Evolutionary conservation across 2,113 vertebrate genomes (phyloP), one percentile per base, ranked within the genome.

Genomic region (Eclectus roratus): DNA sequence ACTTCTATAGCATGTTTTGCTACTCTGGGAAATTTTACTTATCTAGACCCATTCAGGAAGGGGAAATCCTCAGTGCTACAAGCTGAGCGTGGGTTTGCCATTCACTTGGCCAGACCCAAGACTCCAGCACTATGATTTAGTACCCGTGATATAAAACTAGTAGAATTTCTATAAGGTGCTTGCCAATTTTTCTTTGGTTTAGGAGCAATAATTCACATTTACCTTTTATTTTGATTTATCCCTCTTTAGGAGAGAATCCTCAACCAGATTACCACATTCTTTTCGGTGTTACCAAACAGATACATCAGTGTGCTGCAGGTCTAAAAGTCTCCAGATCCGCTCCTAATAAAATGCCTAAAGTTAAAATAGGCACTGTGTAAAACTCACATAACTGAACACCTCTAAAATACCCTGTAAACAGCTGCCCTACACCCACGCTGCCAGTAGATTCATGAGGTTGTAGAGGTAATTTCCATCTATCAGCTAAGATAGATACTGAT

Each of bases 1-100:
- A 7, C 63, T 76, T 79, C 44, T 91, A 8, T 15, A 89, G 63
- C 24, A 65, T 19, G 73, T 52, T 91, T 79, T 29, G 70, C 35
- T 85, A 80, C 91, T 55, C 66, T 85, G 92, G 83, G 91, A 95
- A 96, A 96, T 95, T 95, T 85, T 92, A 82, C 73, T 83, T 69
- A 35, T 33, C 80, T 95, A 8, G 18, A n/a, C 31, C n/a, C 43
- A 80, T 84, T 65, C n/a, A 50, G 3, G 23, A 93, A 84, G 92
- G 93, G 95, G 86, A 97, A 96, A 87, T 89, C 78, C 93, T 92
- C 16, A 24, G 55, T 52, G 52, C 61, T 68, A 68, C 10, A 21
- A 43, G 43, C 80, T 66, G 73, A 56, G 82, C 39, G 46, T 6
- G 44, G 65, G 21, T 78, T 52, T 94, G 63, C 70, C 86, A 46